Conservation (phyloP, 92 coral and sea anemone genomes). For the Actinostola sp. region DNA sequence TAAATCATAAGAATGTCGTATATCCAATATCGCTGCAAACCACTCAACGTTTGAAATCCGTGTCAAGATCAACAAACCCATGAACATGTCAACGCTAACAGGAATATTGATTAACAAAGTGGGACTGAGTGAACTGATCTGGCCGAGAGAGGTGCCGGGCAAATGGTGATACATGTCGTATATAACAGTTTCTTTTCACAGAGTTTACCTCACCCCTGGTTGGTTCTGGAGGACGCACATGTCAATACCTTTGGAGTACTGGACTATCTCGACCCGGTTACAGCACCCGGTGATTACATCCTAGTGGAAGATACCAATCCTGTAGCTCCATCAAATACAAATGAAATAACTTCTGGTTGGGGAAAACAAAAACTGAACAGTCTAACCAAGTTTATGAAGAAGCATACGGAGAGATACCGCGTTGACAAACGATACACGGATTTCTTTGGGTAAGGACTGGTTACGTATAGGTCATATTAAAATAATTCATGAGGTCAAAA, state of each 20-base stretch:
- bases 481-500: too few species aligned
- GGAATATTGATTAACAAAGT: too few species aligned
- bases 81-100: too few species aligned
- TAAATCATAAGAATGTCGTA: too few species aligned
- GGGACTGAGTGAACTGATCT: background rate
- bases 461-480: too few species aligned
- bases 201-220: slow-evolving; percentile 62
- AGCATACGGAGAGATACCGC: slow-evolving; percentile 25
- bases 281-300: slow-evolving; percentile 58
- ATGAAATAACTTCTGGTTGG: too few species aligned
- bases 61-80: too few species aligned
- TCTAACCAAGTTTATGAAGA: slow-evolving; percentile 28
- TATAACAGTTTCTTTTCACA: slow-evolving; percentile 9
- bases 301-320: slow-evolving; percentile 60
- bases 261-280: slow-evolving; percentile 49
- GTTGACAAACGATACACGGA: slow-evolving; percentile 57
- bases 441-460: slow-evolving; percentile 67
- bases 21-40: too few species aligned
- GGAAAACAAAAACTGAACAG: slow-evolving; percentile 17
- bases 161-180: too few species aligned
- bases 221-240: slow-evolving; percentile 55
- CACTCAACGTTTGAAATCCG: too few species aligned
- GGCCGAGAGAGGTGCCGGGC: too few species aligned
- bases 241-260: slow-evolving; percentile 36
- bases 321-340: too few species aligned